phyloP scores from a whole-genome alignment of 2,113 vertebrate genomes.

The Perognathus longimembris region DNA sequence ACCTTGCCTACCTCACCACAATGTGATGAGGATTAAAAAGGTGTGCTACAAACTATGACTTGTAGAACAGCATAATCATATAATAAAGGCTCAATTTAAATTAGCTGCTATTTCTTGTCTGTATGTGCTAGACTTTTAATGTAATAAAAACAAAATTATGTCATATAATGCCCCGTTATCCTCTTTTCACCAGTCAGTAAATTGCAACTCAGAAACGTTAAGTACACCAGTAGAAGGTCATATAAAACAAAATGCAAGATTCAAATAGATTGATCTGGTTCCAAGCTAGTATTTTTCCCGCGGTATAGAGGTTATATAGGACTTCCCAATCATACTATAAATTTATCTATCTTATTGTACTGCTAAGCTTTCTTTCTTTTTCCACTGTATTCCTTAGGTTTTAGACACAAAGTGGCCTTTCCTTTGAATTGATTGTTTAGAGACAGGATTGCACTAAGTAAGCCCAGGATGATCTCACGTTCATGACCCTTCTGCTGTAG shows the following conservation, averaged over 20 bases:
- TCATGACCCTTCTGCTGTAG: too few species aligned
- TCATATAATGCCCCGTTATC: neutral
- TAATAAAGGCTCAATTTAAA: constrained; percentile 2
- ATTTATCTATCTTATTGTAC: neutral
- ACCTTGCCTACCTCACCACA: neutral
- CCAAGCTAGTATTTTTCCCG: neutral
- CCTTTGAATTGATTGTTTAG: too few species aligned
- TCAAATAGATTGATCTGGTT: neutral
- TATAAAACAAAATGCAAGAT: constrained; percentile 33
- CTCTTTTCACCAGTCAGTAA: neutral
- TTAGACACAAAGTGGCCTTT: neutral
- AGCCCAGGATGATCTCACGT: too few species aligned
- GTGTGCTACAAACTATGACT: neutral
- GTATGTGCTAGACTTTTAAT: neutral
- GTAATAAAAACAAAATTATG: neutral
- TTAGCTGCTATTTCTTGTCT: neutral
- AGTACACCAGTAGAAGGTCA: neutral
- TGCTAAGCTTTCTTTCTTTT: neutral
- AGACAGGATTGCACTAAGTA: too few species aligned
- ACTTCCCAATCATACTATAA: neutral
- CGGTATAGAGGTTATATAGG: neutral
- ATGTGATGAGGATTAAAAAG: neutral
- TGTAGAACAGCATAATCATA: constrained; percentile 16
- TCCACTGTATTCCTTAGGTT: neutral
- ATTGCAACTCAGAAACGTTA: neutral